phyloP scores from a whole-genome alignment of 2,797 vertebrate species.

The Merluccius polli region DNA sequence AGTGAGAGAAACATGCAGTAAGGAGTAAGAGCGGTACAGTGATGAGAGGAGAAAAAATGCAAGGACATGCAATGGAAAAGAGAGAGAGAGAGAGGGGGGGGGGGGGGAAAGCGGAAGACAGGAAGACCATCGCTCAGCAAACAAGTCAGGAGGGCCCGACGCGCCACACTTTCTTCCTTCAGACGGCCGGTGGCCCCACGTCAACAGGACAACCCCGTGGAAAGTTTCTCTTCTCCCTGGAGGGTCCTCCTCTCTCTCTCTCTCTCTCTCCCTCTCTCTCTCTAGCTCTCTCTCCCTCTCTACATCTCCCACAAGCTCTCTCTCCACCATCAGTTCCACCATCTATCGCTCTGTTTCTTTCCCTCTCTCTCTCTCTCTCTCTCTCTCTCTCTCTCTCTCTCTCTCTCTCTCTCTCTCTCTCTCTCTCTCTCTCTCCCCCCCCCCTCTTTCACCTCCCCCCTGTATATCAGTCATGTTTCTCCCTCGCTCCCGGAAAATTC shows the following conservation, averaged over 20 bases:
- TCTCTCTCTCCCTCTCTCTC: constrained; percentile 66
- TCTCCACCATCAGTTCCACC: no score
- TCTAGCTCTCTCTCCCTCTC: constrained; percentile 62
- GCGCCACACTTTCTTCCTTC: constrained; percentile 33
- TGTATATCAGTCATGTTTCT: constrained; percentile 21
- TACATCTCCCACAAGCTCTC: constrained; percentile 67
- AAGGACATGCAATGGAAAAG: constrained; percentile 6
- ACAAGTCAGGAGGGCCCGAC: constrained; percentile 30
- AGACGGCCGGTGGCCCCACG: constrained; percentile 45
- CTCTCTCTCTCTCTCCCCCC: constrained; percentile 70
- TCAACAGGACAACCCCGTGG: constrained; percentile 67
- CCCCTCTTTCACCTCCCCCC: constrained; percentile 50
- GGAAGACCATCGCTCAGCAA: constrained; percentile 28
- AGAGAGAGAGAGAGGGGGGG: not conserved
- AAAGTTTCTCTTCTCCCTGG: constrained; percentile 74
- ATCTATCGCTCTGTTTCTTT: constrained; percentile 59
- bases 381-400: constrained; percentile 68
- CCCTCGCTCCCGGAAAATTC: constrained; percentile 77
- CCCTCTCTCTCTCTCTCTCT: constrained; percentile 63
- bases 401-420: constrained; percentile 58
- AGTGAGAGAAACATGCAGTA: not conserved
- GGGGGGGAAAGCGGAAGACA: constrained; percentile 20
- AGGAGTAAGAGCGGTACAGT: not conserved
- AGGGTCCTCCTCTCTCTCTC: constrained; percentile 64
- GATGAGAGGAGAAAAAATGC: no score